These are phyloP conservation scores for Lanius collurio DNA, from an alignment of 2,113 vertebrate genomes.

Conservation along the genomic window DNA sequence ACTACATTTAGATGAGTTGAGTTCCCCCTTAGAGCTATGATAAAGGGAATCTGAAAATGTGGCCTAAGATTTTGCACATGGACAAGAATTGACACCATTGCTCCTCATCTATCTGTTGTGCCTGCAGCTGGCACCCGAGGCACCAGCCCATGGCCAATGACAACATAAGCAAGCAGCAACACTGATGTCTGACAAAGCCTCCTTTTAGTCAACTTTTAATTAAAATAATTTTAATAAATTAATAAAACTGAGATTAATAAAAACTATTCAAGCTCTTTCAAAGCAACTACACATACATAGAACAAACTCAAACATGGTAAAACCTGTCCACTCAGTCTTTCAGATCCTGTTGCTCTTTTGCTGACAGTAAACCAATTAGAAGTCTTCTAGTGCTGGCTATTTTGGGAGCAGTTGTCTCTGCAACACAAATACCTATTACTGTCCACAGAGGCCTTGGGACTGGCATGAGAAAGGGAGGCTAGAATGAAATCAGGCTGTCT, in stretches of 20 bases:
- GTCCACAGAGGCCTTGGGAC: neutral
- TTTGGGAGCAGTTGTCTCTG: neutral
- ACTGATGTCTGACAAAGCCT: neutral
- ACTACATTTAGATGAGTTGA: neutral
- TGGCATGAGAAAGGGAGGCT: neutral
- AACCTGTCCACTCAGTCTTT: neutral
- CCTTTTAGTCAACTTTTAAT: neutral
- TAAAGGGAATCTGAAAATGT: neutral
- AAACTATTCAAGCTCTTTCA: neutral
- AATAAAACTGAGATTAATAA: neutral
- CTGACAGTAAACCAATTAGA: constrained; percentile 5
- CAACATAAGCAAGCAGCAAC: neutral
- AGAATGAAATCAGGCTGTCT: neutral
- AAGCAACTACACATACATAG: neutral
- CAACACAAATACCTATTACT: neutral
- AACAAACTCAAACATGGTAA: neutral
- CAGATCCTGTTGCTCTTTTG: neutral
- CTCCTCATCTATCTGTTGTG: neutral
- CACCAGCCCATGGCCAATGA: neutral
- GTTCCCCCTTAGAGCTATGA: neutral
- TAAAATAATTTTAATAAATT: neutral
- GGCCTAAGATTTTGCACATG: neutral
- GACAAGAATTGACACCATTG: neutral
- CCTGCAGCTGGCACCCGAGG: neutral
- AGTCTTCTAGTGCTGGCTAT: neutral